phyloP scores from a whole-genome alignment of 2,888 invertebrate species.

The Cordilura impudica region DNA sequence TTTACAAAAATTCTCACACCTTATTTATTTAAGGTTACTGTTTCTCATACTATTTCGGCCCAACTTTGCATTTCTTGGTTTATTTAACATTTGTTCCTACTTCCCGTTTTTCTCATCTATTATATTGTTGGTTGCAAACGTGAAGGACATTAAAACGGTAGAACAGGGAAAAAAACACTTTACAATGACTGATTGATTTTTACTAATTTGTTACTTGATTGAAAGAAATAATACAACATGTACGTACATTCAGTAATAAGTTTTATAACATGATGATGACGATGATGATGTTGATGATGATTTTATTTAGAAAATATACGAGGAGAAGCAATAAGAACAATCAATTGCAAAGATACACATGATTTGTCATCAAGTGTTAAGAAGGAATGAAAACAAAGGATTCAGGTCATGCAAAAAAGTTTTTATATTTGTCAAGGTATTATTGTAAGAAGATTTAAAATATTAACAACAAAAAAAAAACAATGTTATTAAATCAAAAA shows the following conservation, averaged over 20 bases:
- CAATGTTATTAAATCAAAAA: neutral
- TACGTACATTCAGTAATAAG: neutral
- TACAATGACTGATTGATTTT: constrained; percentile 60
- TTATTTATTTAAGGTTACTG: no score
- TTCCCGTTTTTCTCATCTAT: neutral
- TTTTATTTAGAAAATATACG: constrained; percentile 14
- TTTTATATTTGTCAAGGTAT: constrained; percentile 50
- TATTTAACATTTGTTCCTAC: constrained; percentile 16
- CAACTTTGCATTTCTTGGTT: constrained; percentile 14
- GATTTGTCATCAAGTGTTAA: constrained; percentile 60
- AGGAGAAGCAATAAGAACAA: constrained; percentile 21
- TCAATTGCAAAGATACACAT: constrained; percentile 53
- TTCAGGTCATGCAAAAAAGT: constrained; percentile 62
- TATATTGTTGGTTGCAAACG: constrained; percentile 38
- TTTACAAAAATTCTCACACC: neutral
- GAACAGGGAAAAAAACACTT: constrained; percentile 33
- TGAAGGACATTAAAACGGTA: constrained; percentile 52
- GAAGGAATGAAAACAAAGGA: constrained; percentile 51
- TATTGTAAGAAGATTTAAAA: constrained; percentile 28
- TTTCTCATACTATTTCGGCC: neutral
- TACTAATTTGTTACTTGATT: constrained; percentile 63
- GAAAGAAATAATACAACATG: constrained; percentile 27
- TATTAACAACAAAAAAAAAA: neutral
- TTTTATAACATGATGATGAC: neutral
- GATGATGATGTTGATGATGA: constrained; percentile 22